Conservation (phyloP, 1,140 invertebrate species). For the Melipona quadrifasciata region DNA sequence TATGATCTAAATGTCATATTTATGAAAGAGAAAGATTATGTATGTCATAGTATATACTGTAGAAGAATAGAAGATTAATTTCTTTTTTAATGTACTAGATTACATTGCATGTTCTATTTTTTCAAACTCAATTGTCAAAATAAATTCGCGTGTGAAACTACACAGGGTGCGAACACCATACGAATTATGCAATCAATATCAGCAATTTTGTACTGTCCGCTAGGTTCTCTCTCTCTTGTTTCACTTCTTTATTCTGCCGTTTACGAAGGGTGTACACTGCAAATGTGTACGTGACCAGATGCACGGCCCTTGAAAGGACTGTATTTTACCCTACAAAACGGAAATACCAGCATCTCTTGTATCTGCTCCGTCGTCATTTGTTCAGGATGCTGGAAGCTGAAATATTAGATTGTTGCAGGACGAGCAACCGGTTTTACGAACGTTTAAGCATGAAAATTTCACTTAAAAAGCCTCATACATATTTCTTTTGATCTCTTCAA, state of each 20-base stretch:
- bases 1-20: not conserved
- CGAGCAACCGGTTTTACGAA: not conserved
- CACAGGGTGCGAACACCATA: not conserved
- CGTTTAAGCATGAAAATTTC: not conserved
- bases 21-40: not conserved
- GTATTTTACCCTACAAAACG: conserved; percentile 22
- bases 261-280: not conserved
- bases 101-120: not conserved
- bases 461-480: not conserved
- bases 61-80: not conserved
- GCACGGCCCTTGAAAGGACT: conserved; percentile 31
- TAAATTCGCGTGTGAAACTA: not conserved
- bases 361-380: not conserved
- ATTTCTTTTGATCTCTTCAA: not conserved
- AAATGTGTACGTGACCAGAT: conserved; percentile 45
- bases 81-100: not conserved
- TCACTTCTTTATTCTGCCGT: not conserved
- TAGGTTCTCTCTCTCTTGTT: not conserved
- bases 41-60: not conserved
- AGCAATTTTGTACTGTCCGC: conserved; percentile 2
- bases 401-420: not conserved
- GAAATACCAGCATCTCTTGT: conserved; percentile 31
- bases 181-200: conserved; percentile 24
- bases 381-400: not conserved
- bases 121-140: not conserved